phyloP scores from a whole-genome alignment of 2,888 invertebrate genomes.

The Monoplex corrugatus region DNA sequence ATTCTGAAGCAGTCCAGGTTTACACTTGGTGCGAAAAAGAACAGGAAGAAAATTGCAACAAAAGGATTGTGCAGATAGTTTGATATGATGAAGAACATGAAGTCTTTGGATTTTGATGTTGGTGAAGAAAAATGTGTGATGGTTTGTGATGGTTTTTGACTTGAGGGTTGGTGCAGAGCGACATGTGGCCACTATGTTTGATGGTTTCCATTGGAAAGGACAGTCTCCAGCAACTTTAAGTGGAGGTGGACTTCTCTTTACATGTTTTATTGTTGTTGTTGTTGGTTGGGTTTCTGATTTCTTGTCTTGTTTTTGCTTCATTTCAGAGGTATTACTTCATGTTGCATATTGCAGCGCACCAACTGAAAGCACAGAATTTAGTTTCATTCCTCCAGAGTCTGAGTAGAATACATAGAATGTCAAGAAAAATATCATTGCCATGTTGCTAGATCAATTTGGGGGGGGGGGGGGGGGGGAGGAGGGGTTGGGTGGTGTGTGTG shows the following conservation, averaged over 20 bases:
- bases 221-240: constrained; percentile 31
- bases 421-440: not conserved
- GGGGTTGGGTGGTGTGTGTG: not conserved
- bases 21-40: too few species aligned
- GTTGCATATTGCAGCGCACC: too few species aligned
- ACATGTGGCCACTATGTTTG: constrained; percentile 20
- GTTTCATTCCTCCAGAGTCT: not conserved
- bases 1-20: too few species aligned
- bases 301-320: not conserved
- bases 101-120: too few species aligned
- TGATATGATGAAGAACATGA: too few species aligned
- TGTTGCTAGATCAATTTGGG: too few species aligned
- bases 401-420: too few species aligned
- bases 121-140: too few species aligned
- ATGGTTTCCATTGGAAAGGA: constrained; percentile 28
- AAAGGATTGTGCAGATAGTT: too few species aligned
- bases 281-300: not conserved
- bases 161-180: not conserved
- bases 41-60: too few species aligned
- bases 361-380: too few species aligned
- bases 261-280: too few species aligned
- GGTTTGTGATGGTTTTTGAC: not conserved
- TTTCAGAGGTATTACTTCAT: not conserved
- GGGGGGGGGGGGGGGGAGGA: not conserved
- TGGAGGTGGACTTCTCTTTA: constrained; percentile 22